phyloP scores from a whole-genome alignment of 2,113 vertebrate genomes.

The Orientallactaga bullata region DNA sequence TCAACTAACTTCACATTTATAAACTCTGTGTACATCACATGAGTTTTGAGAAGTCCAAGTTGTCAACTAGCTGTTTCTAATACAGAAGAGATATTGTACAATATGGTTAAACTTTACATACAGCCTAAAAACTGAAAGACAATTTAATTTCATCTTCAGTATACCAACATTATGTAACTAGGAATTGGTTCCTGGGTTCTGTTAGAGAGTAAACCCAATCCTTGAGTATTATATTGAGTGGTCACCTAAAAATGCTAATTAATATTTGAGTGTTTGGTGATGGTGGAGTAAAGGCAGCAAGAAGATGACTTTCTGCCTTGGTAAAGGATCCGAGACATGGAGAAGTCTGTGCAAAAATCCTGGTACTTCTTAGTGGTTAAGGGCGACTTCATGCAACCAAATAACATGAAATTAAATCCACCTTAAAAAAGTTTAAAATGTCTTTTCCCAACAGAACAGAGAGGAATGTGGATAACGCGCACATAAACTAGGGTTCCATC shows the following conservation, averaged over 20 bases:
- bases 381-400: constrained; percentile 89
- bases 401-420: constrained; percentile 87
- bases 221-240: constrained; percentile 70
- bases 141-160: constrained; percentile 78
- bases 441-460: constrained; percentile 87
- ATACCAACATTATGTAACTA: constrained; percentile 66
- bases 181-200: constrained; percentile 78
- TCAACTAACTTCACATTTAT: constrained; percentile 88
- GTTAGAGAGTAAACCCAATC: constrained; percentile 68
- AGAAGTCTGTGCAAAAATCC: constrained; percentile 80
- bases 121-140: constrained; percentile 82
- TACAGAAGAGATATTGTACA: constrained; percentile 88
- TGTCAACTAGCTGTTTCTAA: constrained; percentile 89
- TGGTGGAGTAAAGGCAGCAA: constrained; percentile 60
- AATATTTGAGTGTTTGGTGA: constrained; percentile 74
- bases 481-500: constrained; percentile 89
- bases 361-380: constrained; percentile 85
- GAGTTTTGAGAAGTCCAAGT: constrained; percentile 87
- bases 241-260: constrained; percentile 75
- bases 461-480: constrained; percentile 89
- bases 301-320: constrained; percentile 59
- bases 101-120: constrained; percentile 85
- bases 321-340: constrained; percentile 81
- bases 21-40: constrained; percentile 88
- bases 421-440: constrained; percentile 87